phyloP scores from a whole-genome alignment of 92 coral and sea anemone genomes.

The Metridium senile region DNA sequence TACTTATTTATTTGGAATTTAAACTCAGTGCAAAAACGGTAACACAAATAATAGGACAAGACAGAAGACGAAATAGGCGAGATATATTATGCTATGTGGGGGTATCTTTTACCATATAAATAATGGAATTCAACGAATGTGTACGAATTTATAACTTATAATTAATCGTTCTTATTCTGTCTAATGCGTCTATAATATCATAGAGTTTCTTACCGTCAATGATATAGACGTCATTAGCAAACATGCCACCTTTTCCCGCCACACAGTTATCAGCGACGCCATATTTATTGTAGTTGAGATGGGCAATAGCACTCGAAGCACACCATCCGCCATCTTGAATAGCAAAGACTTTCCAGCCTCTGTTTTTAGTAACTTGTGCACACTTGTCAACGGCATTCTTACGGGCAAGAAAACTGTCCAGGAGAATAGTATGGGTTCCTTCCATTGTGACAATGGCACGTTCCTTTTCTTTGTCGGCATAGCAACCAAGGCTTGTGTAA shows the following conservation, averaged over 20 bases:
- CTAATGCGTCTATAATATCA: too few relatives aligned
- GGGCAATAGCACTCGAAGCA: conserved; percentile 80
- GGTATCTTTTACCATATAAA: too few relatives aligned
- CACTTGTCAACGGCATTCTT: conserved; percentile 76
- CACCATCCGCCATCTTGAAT: conserved; percentile 96
- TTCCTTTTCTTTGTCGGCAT: conserved; percentile 65
- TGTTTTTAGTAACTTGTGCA: conserved; percentile 71
- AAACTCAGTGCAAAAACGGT: too few relatives aligned
- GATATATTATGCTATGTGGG: too few relatives aligned
- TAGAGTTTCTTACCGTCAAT: conserved; percentile 54
- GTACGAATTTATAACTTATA: too few relatives aligned
- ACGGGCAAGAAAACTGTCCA: conserved; percentile 74
- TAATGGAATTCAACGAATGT: too few relatives aligned
- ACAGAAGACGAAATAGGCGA: too few relatives aligned
- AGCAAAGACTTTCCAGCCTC: conserved; percentile 84
- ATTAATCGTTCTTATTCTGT: too few relatives aligned
- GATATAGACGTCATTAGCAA: conserved; percentile 87
- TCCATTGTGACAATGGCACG: conserved; percentile 82
- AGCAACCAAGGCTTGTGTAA: conserved; percentile 82
- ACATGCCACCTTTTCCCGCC: conserved; percentile 82
- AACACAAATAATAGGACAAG: too few relatives aligned
- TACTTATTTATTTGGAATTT: too few relatives aligned
- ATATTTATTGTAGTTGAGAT: conserved; percentile 69
- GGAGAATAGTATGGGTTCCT: conserved; percentile 71
- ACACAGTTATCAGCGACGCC: conserved; percentile 83